A percentile compares a stretch with the other conserved stretches of the same genome.
Evolutionary conservation across 2,113 vertebrate species (phyloP).

Genomic region (Eulacestoma nigropectus): DNA sequence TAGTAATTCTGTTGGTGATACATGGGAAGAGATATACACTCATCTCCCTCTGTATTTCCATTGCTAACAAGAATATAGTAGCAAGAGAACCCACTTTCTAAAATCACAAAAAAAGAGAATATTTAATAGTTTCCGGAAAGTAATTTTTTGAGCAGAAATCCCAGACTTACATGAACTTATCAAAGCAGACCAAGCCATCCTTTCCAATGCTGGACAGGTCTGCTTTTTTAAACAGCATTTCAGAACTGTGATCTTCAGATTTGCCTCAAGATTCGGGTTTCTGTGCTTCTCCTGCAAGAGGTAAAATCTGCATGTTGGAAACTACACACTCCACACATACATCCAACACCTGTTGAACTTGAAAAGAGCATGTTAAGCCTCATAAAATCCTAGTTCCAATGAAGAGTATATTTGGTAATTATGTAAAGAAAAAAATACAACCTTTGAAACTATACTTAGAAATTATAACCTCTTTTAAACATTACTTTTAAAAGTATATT

Average conservation of each 20-base stretch:
- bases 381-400: not conserved
- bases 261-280: not conserved
- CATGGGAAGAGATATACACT: not conserved
- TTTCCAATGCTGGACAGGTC: not conserved
- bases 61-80: not conserved
- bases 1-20: not conserved
- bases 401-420: not conserved
- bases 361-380: not conserved
- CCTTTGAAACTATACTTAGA: not conserved
- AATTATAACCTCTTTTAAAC: not conserved
- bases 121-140: not conserved
- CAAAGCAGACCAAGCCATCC: not conserved
- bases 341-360: not conserved
- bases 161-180: not conserved
- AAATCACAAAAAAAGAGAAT: not conserved
- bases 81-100: not conserved
- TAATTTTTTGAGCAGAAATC: not conserved
- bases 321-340: too few relatives aligned
- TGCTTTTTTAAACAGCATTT: not conserved
- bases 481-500: conserved; percentile 3
- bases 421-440: not conserved
- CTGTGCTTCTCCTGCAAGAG: not conserved
- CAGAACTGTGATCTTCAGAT: not conserved
- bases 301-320: not conserved
- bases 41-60: not conserved